A percentile compares a stretch with the other conserved stretches of the same genome.
Evolutionary conservation across 2,797 vertebrate species (phyloP).

Genomic region (Bovichtus diacanthus): DNA sequence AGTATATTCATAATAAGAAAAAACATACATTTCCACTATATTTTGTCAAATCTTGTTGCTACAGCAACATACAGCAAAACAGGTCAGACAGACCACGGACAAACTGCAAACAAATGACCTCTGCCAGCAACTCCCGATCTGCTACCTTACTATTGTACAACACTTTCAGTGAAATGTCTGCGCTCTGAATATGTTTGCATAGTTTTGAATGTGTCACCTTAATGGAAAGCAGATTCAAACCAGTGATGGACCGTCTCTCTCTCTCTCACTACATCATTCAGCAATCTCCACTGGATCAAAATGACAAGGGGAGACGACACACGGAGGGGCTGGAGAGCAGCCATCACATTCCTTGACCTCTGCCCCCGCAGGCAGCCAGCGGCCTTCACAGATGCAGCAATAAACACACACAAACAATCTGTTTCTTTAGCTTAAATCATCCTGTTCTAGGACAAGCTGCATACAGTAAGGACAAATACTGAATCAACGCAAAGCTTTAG

Average conservation of each 20-base stretch:
- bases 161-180: slow-evolving; percentile 54
- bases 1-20: slow-evolving; percentile 4
- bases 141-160: slow-evolving; percentile 44
- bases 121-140: slow-evolving; percentile 53
- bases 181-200: slow-evolving; percentile 77
- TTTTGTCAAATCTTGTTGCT: slow-evolving; percentile 56
- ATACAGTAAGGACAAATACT: slow-evolving; percentile 45
- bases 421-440: slow-evolving; percentile 28
- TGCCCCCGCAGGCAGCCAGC: slow-evolving; percentile 52
- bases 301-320: slow-evolving; percentile 6
- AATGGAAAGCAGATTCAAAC: slow-evolving; percentile 77
- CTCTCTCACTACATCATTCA: slow-evolving; percentile 18
- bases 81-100: slow-evolving; percentile 44
- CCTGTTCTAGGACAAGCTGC: slow-evolving; percentile 25
- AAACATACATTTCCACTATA: slow-evolving; percentile 15
- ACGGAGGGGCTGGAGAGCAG: slow-evolving; percentile 44
- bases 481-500: slow-evolving; percentile 41
- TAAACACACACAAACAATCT: slow-evolving; percentile 37
- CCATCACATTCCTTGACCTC: slow-evolving; percentile 61
- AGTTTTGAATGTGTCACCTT: slow-evolving; percentile 66
- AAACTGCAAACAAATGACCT: slow-evolving; percentile 69
- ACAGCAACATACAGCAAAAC: slow-evolving; percentile 49
- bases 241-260: slow-evolving; percentile 24
- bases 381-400: slow-evolving; percentile 51
- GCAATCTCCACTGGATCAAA: slow-evolving; percentile 29